phyloP scores from a whole-genome alignment of 2,113 vertebrate species.

The Malaclemys terrapin region DNA sequence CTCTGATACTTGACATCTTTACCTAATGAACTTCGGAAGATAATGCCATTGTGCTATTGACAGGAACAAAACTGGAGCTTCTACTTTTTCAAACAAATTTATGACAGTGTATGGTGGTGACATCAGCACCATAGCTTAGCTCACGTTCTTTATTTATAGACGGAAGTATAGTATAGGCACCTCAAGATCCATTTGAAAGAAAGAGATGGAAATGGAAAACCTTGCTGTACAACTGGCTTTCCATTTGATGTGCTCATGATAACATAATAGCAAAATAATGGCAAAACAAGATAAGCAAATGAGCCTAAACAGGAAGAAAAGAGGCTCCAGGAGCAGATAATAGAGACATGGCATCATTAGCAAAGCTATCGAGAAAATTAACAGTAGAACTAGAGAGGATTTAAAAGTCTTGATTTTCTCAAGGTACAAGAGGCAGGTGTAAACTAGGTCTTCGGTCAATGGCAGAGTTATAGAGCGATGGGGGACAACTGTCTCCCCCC shows the following conservation, averaged over 20 bases:
- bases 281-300: conserved; percentile 10
- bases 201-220: conserved; percentile 51
- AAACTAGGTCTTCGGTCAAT: not conserved
- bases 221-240: conserved; percentile 12
- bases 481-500: too few species aligned
- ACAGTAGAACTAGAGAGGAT: not conserved
- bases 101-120: not conserved
- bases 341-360: not conserved
- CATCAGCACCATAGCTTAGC: not conserved
- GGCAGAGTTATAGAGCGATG: not conserved
- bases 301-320: not conserved
- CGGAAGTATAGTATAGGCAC: not conserved
- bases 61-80: not conserved
- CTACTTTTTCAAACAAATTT: not conserved
- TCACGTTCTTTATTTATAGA: not conserved
- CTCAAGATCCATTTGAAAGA: conserved; percentile 27
- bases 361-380: not conserved
- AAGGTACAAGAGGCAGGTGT: not conserved
- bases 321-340: not conserved
- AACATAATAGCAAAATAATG: conserved; percentile 7
- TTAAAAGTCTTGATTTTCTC: not conserved
- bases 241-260: not conserved
- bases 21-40: not conserved
- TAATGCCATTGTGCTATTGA: not conserved
- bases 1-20: not conserved